These are phyloP conservation scores for Papilio glaucus DNA, from an alignment of 1,140 invertebrate genomes.

Conservation along the genomic window DNA sequence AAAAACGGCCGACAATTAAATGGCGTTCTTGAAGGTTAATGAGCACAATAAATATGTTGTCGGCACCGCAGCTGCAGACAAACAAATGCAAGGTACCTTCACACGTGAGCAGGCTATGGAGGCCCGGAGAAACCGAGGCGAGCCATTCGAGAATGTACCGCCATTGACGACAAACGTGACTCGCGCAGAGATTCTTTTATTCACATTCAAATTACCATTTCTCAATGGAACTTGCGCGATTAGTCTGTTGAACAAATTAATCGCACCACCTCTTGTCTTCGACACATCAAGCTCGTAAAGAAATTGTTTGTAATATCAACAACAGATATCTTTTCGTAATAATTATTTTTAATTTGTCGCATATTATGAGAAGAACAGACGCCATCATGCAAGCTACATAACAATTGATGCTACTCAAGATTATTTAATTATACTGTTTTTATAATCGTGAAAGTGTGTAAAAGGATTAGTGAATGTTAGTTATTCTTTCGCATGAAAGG, in stretches of 20 bases:
- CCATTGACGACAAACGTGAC: constrained; percentile 56
- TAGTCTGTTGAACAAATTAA: constrained; percentile 11
- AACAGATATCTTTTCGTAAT: background rate
- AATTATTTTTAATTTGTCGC: background rate
- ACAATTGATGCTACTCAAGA: too few relatives aligned
- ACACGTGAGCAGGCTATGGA: constrained; percentile 73
- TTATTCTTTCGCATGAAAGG: too few relatives aligned
- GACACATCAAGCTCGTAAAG: background rate
- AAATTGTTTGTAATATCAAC: too few relatives aligned
- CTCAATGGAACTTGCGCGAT: constrained; percentile 22
- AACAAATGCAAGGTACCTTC: constrained; percentile 77
- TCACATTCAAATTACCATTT: constrained; percentile 24
- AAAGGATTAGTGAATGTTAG: too few relatives aligned
- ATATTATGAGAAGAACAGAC: too few relatives aligned
- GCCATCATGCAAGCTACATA: too few relatives aligned
- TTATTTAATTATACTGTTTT: too few relatives aligned
- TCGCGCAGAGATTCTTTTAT: constrained; percentile 39
- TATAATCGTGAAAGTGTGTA: too few relatives aligned
- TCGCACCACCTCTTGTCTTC: background rate
- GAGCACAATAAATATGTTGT: constrained; percentile 84
- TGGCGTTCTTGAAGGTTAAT: constrained; percentile 83
- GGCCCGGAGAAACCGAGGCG: constrained; percentile 14
- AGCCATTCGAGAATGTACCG: constrained; percentile 48
- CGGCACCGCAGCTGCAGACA: constrained; percentile 81
- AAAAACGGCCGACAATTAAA: constrained; percentile 84